Base-by-base conservation (phyloP, 2,797 vertebrate species). In the Peromyscus aztecus region DNA sequence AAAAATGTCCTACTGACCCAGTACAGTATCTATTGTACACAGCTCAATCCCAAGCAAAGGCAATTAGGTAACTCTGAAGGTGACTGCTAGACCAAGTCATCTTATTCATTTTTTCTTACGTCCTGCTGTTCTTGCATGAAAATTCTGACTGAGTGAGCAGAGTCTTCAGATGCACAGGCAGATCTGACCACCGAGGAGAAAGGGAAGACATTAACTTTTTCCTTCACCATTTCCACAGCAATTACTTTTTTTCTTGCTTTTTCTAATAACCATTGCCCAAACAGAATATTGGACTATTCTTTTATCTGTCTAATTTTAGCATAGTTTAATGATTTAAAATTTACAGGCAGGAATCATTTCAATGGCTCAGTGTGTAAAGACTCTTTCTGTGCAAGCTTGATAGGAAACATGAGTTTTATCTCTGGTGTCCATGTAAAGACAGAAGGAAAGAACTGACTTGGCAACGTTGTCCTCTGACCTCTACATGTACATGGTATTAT, bases 1-100 rank as follows among this genome's bases (percentile, higher is more conserved):
- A 93, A 92, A 75, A 82, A 96, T 94, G 37, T 87, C 55, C 46
- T 90, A 84, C 94, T 97, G 88, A 55, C 46, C 34, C 52, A 95
- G 69, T 84, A 96, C 69, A 11, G 3, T 95, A 21, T 2, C 82
- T 98, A 43, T 71, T 52, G 87, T 84, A 82, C 81, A 94, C 55
- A 46, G 63, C 3, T 83, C 65, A 92, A 52, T 61, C 17, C 52
- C 23, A 82, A 94, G 95, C 95, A 78, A 10, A 93, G 84, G 94
- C 84, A 69, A 77, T 1, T 81, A 77, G 76, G 90, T 94, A 95
- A 91, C 17, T 67, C 11, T 88, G 61, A 40, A 95, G 86, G 87
- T 17, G 43, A 94, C 21, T 13, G 10, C 43, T 86, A 88, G 55
- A 57, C 17, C 43, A 14, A 71, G 40, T 67, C 81, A 59, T 31